These are phyloP conservation scores for Cerceris rybyensis DNA, from an alignment of 2,888 invertebrate species.

Conservation along the genomic window DNA sequence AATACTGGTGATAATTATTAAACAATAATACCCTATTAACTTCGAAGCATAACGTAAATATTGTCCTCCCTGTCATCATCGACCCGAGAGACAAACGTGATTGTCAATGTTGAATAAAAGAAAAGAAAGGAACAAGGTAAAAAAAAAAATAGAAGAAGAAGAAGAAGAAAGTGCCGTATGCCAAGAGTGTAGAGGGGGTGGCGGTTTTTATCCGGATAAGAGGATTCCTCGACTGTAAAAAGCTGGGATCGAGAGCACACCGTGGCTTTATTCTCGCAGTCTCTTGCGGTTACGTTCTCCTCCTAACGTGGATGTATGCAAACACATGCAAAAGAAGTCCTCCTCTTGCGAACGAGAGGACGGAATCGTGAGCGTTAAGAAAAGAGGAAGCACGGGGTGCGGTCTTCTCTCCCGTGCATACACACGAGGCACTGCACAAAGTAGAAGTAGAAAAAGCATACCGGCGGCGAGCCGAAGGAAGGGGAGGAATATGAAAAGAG, in stretches of 20 bases:
- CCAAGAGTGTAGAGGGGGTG: slow-evolving; percentile 14
- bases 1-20: not conserved
- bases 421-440: slow-evolving; percentile 21
- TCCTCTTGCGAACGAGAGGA: slow-evolving; percentile 36
- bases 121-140: not conserved
- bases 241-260: slow-evolving; percentile 58
- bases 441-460: slow-evolving; percentile 42
- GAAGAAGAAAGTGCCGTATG: not conserved
- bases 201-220: slow-evolving; percentile 54
- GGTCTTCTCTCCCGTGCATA: slow-evolving; percentile 29
- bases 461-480: slow-evolving; percentile 20
- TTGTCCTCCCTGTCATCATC: not conserved
- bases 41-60: not conserved
- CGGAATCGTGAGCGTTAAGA: slow-evolving; percentile 30
- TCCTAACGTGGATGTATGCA: slow-evolving; percentile 18
- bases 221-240: slow-evolving; percentile 61
- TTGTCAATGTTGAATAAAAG: too few relatives aligned
- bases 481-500: slow-evolving; percentile 18
- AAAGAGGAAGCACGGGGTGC: slow-evolving; percentile 32
- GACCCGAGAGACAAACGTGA: too few relatives aligned
- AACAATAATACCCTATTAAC: not conserved
- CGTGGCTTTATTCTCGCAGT: slow-evolving; percentile 58
- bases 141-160: not conserved
- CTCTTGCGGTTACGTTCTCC: slow-evolving; percentile 50
- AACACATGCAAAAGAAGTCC: slow-evolving; percentile 17